Base-by-base conservation (phyloP, 2,888 invertebrate species). In the Stenchaetothrips biformis region DNA sequence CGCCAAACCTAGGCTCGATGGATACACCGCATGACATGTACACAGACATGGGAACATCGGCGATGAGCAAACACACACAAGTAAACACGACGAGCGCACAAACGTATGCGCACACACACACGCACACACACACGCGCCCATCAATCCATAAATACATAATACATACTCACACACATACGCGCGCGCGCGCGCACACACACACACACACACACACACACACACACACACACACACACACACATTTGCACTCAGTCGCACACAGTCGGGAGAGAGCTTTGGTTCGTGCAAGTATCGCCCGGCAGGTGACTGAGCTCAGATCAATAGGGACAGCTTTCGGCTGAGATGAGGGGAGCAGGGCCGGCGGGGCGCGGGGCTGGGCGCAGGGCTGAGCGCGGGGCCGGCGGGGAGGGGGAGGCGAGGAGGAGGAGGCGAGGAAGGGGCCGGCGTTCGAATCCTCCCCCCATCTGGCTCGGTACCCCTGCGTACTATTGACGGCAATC, bases 11-110 rank as follows among this genome's bases (percentile, higher is more conserved):
- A 25, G 59, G 37, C 4, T 16, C 4, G 16, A 59, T 59, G 59
- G 59, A 59, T 74, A 21, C 67, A 74, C 67, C 67, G 67, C 11
- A 74, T 11, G 67, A 74, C 67, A 74, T 25, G 25, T 11, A 74
- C 67, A 67, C 67, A 7, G 67, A 74, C 67, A 67, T 67, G 21
- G 67, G 67, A 74, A 74, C 67, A 74, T 74, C 67, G 7, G 67
- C 67, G 67, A 74, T 74, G 67, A 74, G 67, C 67, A 74, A 74
- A 74, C 67, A 74, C 7, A 74, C 7, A 25, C 16, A 13, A 74
- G 67, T 11, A 74, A 74, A 74, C 37, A 37, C 2, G 37, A 4
- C 37, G 37, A 37, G 37, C 37, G 4, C 37, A 37, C 37, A 37
- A n/a, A n/a, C n/a, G n/a, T n/a, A n/a, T n/a, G n/a, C n/a, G n/a